These are phyloP conservation scores for Hemiscyllium ocellatum DNA, from an alignment of 2,113 vertebrate genomes.

Conservation along the genomic window DNA sequence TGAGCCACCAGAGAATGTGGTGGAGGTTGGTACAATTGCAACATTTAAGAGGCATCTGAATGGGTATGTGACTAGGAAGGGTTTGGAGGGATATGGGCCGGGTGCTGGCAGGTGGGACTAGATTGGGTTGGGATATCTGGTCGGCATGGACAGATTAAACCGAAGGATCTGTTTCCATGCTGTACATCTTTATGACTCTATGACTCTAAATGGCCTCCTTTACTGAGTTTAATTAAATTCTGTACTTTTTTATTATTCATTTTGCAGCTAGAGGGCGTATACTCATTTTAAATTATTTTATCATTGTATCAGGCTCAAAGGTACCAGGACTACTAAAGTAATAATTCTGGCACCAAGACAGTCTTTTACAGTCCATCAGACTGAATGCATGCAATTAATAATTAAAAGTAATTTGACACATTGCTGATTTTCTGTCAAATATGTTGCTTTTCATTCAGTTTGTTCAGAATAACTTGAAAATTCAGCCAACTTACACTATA, in stretches of 20 bases:
- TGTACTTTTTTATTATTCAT: background rate
- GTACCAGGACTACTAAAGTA: background rate
- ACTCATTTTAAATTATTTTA: background rate
- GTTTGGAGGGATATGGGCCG: too few relatives aligned
- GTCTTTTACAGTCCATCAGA: background rate
- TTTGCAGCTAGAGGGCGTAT: conserved; percentile 7
- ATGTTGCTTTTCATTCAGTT: background rate
- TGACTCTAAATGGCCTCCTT: background rate
- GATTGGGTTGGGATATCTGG: too few relatives aligned
- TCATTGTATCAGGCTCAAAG: background rate
- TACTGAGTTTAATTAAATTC: background rate
- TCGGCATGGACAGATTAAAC: too few relatives aligned
- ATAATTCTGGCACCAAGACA: background rate
- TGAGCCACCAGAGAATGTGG: too few relatives aligned
- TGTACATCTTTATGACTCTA: too few relatives aligned
- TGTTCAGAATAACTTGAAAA: background rate
- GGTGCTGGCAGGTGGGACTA: too few relatives aligned
- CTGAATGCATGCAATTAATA: background rate
- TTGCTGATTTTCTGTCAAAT: background rate
- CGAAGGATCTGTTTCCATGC: too few relatives aligned
- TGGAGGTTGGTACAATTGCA: too few relatives aligned
- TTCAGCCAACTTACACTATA: background rate
- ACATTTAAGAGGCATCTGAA: too few relatives aligned
- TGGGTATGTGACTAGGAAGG: too few relatives aligned
- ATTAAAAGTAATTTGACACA: background rate